Evolutionary conservation across 2,888 invertebrate species (phyloP).

Genomic region (Drosophila anceps): DNA sequence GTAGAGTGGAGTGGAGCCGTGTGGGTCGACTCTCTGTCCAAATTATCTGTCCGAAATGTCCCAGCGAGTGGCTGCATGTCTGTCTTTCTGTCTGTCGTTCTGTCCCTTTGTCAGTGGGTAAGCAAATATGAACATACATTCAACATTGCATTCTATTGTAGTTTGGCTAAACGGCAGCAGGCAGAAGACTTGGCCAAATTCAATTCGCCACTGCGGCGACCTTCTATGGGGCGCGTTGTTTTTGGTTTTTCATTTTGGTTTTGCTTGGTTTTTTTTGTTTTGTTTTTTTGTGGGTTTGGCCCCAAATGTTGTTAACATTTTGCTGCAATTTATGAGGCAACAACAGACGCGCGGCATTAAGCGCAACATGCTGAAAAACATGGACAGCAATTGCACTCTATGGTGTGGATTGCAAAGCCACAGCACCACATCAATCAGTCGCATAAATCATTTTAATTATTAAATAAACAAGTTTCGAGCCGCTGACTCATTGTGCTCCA

Average conservation of each 20-base stretch:
- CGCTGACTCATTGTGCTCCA: conserved; percentile 48
- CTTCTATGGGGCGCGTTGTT: conserved; percentile 44
- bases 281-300: conserved; percentile 48
- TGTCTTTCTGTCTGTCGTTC: neutral
- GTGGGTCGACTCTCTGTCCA: conserved; percentile 32
- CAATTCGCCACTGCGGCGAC: conserved; percentile 46
- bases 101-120: conserved; percentile 5
- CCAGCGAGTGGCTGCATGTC: conserved; percentile 5
- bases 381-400: conserved; percentile 58
- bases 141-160: conserved; percentile 43
- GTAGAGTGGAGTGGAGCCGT: conserved; percentile 1
- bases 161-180: conserved; percentile 42
- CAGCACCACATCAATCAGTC: conserved; percentile 74
- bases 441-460: conserved; percentile 80
- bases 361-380: conserved; percentile 70
- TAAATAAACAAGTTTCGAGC: conserved; percentile 69
- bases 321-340: conserved; percentile 60
- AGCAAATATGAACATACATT: conserved; percentile 29
- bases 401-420: conserved; percentile 53
- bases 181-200: conserved; percentile 53
- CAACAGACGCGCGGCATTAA: conserved; percentile 57
- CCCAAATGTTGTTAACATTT: conserved; percentile 68
- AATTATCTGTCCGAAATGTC: conserved; percentile 23
- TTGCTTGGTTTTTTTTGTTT: conserved; percentile 11
- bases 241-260: conserved; percentile 15